phyloP scores from a whole-genome alignment of 2,888 invertebrate species.

The Hypena proboscidalis region DNA sequence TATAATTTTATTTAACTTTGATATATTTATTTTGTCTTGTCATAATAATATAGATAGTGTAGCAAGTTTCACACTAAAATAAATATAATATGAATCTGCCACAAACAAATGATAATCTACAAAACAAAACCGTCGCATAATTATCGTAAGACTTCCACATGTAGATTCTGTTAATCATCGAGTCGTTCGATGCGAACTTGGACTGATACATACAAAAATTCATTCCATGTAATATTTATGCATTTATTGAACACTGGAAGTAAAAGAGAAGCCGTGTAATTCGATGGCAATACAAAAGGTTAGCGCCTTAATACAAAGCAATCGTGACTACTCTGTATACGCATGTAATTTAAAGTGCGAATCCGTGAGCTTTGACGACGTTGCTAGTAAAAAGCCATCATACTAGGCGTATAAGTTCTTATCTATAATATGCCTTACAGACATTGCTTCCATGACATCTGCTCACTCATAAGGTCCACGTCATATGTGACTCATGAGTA shows the following conservation, averaged over 20 bases:
- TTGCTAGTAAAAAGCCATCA: no score
- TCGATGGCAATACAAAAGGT: constrained; percentile 7
- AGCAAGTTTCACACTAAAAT: no score
- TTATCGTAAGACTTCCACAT: constrained; percentile 1
- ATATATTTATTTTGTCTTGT: no score
- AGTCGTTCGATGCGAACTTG: constrained; percentile 25
- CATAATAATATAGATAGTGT: no score
- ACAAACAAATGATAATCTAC: constrained; percentile 11
- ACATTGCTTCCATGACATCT: no score
- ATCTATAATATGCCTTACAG: no score
- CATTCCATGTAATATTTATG: constrained; percentile 41
- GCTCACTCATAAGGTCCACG: no score
- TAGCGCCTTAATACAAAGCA: constrained; percentile 5
- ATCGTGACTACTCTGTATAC: constrained; percentile 13
- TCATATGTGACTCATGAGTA: no score
- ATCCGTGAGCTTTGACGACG: background rate
- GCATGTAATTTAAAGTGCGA: constrained; percentile 5
- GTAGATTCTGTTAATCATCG: constrained; percentile 3
- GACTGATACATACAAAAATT: constrained; percentile 41
- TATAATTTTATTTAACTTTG: background rate
- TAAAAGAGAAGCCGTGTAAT: constrained; percentile 11
- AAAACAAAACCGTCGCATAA: constrained; percentile 12
- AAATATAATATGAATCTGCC: background rate
- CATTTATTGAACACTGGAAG: constrained; percentile 33
- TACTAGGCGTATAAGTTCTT: no score